A percentile compares a stretch with the other conserved stretches of the same genome.
These are phyloP conservation scores for Melangyna quadrimaculata DNA, from an alignment of 2,888 invertebrate species.

Conservation along the genomic window DNA sequence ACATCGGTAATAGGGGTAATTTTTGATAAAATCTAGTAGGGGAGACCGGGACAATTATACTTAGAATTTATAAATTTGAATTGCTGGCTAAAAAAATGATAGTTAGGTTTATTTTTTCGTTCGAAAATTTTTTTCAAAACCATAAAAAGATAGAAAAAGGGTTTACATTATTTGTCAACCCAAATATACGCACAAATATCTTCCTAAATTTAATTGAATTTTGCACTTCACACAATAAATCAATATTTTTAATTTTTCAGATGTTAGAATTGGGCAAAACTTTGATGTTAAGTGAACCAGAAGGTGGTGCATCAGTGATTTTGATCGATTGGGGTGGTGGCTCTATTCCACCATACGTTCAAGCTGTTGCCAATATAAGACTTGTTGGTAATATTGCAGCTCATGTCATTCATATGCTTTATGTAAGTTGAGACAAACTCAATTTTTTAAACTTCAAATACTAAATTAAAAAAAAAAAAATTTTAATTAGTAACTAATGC, in stretches of 20 bases:
- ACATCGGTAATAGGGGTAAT: too few species aligned
- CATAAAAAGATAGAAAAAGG: too few species aligned
- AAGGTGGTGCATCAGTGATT: constrained; percentile 88
- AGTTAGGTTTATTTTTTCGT: too few species aligned
- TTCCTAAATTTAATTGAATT: too few species aligned
- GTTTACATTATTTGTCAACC: too few species aligned
- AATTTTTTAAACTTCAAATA: background rate
- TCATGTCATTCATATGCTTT: constrained; percentile 84
- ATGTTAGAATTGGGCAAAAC: constrained; percentile 87
- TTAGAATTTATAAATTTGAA: too few species aligned
- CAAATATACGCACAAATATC: too few species aligned
- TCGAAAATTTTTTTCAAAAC: too few species aligned
- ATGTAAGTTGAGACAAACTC: constrained; percentile 79
- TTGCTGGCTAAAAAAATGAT: too few species aligned
- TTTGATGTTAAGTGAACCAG: constrained; percentile 84
- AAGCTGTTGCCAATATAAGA: constrained; percentile 95
- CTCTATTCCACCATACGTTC: constrained; percentile 93
- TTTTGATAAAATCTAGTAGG: too few species aligned
- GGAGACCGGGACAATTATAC: too few species aligned
- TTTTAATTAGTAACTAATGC: background rate
- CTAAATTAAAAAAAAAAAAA: too few species aligned
- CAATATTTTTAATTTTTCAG: constrained; percentile 77
- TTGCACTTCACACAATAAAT: constrained; percentile 33
- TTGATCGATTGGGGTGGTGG: constrained; percentile 94
- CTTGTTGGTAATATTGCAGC: constrained; percentile 92